Evolutionary conservation across 2,888 invertebrate species (phyloP), one percentile per base, ranked within the genome.

Genomic region (Latrodectus hesperus): DNA sequence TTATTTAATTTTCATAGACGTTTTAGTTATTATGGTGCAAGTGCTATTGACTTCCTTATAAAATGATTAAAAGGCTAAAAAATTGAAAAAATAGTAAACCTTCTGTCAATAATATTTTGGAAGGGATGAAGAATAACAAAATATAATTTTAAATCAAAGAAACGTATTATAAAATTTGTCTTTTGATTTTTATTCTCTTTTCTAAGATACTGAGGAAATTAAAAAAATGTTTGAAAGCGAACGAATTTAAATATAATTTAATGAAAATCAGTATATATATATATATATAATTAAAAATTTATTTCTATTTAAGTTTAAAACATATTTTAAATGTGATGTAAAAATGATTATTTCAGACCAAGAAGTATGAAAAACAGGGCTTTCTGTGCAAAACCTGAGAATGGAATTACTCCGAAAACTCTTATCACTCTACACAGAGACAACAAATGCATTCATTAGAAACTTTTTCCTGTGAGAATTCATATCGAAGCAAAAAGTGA

Each of bases 291-390:
- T 9, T 71, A 51, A 22, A 71, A 26, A 71, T 71, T 26, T 71
- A 71, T 71, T 26, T 38, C 17, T 71, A 0, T 71, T 26, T 71
- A 71, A 26, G 38, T 49, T 26, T 71, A 49, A 12, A 3, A 16
- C 5, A 65, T n/a, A n/a, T 64, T 22, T 16, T 78, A 9, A 38
- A 55, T n/a, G 16, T n/a, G 12, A n/a, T 26, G 38, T n/a, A 16
- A n/a, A 52, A 65, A 64, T 49, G 70, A 72, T 68, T 16, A 22
- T 87, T 87, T 60, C 67, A 87, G 86, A 8, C 86, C 86, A n/a
- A 77, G 86, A 77, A 77, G 65, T 53, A 87, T 77, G 81, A 52
- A 52, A 1, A 68, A 87, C 17, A 65, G 77, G 22, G 72, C 72
- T 22, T 87, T 77, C 60, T 87, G 86, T 51, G 81, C 65, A 8